phyloP scores from a whole-genome alignment of 2,888 invertebrate species.

The Tyria jacobaeae region DNA sequence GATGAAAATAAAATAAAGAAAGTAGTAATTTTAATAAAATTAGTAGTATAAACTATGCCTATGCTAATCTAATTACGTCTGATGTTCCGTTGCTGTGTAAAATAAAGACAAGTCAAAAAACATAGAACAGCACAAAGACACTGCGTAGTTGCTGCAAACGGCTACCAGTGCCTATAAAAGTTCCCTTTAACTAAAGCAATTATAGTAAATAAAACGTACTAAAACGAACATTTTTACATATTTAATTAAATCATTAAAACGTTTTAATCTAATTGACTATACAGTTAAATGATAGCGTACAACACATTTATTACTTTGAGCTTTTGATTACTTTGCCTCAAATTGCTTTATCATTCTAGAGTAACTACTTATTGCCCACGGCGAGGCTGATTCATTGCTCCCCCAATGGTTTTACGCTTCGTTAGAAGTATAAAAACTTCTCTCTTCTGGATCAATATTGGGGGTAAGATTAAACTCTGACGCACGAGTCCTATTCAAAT shows the following conservation, averaged over 20 bases:
- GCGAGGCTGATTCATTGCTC: conserved; percentile 61
- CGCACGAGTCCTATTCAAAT: conserved; percentile 65
- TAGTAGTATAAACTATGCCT: no score
- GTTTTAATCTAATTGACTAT: not conserved
- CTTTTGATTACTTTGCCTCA: conserved; percentile 21
- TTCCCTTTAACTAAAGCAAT: not conserved
- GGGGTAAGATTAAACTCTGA: conserved; percentile 70
- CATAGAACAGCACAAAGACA: not conserved
- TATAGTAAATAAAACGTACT: not conserved
- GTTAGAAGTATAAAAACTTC: conserved; percentile 77
- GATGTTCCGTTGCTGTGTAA: not conserved
- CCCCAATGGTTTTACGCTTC: conserved; percentile 66
- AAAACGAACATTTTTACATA: not conserved
- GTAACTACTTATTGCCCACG: conserved; percentile 45
- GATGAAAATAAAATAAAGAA: no score
- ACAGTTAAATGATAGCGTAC: conserved; percentile 3
- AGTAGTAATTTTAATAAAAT: no score
- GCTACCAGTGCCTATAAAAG: not conserved
- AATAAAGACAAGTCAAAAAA: not conserved
- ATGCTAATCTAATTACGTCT: no score
- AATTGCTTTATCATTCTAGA: conserved; percentile 48
- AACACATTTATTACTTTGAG: conserved; percentile 10
- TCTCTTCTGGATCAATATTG: conserved; percentile 73
- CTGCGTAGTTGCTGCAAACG: not conserved
- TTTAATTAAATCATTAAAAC: conserved; percentile 2